These are phyloP conservation scores for Mastigias papua DNA, from an alignment of 30 jellyfish, hydroid and myxozoan species.

Conservation along the genomic window DNA sequence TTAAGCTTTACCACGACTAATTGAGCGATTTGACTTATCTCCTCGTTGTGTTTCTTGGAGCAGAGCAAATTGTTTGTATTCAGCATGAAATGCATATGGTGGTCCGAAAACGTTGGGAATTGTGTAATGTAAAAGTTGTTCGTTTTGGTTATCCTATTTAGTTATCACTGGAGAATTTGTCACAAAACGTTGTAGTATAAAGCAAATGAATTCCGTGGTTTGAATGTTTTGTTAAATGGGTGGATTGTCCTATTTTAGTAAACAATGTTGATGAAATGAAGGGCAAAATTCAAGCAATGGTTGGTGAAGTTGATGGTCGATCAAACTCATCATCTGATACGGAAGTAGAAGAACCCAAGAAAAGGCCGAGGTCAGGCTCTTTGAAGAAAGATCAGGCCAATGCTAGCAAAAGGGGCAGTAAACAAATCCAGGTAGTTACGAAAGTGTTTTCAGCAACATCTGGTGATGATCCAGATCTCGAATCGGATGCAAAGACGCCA, in stretches of 20 bases:
- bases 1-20: background rate
- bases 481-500: constrained; percentile 74
- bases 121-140: too few species aligned
- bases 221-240: too few species aligned
- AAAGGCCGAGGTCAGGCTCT: constrained; percentile 60
- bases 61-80: background rate
- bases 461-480: constrained; percentile 78
- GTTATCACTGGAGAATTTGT: too few species aligned
- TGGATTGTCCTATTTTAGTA: background rate
- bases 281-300: constrained; percentile 23
- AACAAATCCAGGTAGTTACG: constrained; percentile 39
- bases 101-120: background rate
- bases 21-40: background rate
- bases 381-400: constrained; percentile 47
- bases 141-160: too few species aligned
- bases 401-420: constrained; percentile 39
- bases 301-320: constrained; percentile 42
- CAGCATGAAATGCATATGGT: background rate
- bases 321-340: constrained; percentile 69
- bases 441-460: constrained; percentile 47
- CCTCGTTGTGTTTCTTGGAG: background rate
- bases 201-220: too few species aligned
- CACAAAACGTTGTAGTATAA: too few species aligned
- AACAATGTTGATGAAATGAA: background rate
- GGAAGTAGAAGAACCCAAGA: constrained; percentile 50